Conservation (phyloP, 1,140 invertebrate genomes). For the Belonocnema kinseyi region DNA sequence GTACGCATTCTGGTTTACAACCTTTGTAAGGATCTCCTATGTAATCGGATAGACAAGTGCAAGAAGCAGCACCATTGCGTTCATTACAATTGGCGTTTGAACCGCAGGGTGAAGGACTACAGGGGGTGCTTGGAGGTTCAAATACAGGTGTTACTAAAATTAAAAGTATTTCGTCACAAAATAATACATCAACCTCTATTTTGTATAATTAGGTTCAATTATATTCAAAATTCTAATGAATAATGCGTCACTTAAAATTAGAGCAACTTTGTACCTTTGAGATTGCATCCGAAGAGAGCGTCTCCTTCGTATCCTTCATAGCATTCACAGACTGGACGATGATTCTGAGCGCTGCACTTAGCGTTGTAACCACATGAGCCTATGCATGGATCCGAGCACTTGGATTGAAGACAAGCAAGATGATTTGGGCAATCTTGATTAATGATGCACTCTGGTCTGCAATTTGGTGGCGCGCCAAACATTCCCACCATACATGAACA, state of each 20-base stretch:
- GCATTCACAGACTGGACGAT: constrained; percentile 87
- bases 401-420: constrained; percentile 85
- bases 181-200: too few species aligned
- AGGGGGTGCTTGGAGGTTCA: constrained; percentile 77
- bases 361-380: constrained; percentile 90
- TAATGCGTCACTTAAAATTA: constrained; percentile 9
- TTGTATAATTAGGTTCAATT: background rate
- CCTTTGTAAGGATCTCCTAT: constrained; percentile 89
- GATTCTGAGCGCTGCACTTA: constrained; percentile 84
- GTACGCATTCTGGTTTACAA: constrained; percentile 88
- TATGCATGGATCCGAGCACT: constrained; percentile 87
- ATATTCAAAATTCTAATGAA: background rate
- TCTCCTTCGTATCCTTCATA: constrained; percentile 86
- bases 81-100: constrained; percentile 88
- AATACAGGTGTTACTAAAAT: constrained; percentile 48
- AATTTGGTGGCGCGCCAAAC: constrained; percentile 88
- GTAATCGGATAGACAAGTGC: constrained; percentile 87
- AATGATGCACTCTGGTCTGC: constrained; percentile 86
- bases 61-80: constrained; percentile 85
- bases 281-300: constrained; percentile 86
- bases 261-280: constrained; percentile 75
- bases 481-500: constrained; percentile 87
- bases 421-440: constrained; percentile 87
- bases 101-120: constrained; percentile 89
- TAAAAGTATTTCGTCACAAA: background rate